Evolutionary conservation across 2,888 invertebrate species (phyloP), one percentile per base, ranked within the genome.

Genomic region (Aromia moschata): DNA sequence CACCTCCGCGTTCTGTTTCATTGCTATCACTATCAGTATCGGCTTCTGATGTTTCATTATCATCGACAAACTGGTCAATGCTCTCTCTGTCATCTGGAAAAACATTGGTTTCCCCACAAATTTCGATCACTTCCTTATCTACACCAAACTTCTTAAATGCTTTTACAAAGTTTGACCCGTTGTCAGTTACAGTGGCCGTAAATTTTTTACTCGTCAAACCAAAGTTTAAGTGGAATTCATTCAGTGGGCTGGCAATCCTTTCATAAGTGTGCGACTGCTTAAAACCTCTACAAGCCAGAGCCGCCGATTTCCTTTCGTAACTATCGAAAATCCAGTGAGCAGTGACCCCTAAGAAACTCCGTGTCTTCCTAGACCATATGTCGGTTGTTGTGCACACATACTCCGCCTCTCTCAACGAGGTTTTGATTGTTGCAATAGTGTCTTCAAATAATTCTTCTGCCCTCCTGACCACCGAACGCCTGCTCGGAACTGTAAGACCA

Each of bases 101-200:
- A n/a, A n/a, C n/a, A n/a, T n/a, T n/a, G n/a, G n/a, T n/a, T n/a
- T n/a, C n/a, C n/a, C n/a, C n/a, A n/a, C n/a, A n/a, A n/a, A n/a
- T n/a, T n/a, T n/a, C n/a, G n/a, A n/a, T n/a, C n/a, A n/a, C n/a
- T n/a, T n/a, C n/a, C n/a, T n/a, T n/a, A n/a, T n/a, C n/a, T 20
- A 44, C 18, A 11, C 44, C 44, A 25, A n/a, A 44, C 18, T 44
- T 12, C 18, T 44, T 44, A 44, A 44, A 44, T 16, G 44, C 44
- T 14, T 44, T 40, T 9, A 40, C 16, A 15, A 40, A 40, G 16
- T 40, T 40, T 7, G 40, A 40, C 5, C 40, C 40, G 10, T 40
- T 40, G 17, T 40, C 40, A 10, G 44, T 44, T 12, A 44, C 12
- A 25, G 44, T 44, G 11, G 44, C 44, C 7, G 30, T 14, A 9